Conservation (phyloP, 2,888 invertebrate species). For the Glyphotaelius pellucidus region DNA sequence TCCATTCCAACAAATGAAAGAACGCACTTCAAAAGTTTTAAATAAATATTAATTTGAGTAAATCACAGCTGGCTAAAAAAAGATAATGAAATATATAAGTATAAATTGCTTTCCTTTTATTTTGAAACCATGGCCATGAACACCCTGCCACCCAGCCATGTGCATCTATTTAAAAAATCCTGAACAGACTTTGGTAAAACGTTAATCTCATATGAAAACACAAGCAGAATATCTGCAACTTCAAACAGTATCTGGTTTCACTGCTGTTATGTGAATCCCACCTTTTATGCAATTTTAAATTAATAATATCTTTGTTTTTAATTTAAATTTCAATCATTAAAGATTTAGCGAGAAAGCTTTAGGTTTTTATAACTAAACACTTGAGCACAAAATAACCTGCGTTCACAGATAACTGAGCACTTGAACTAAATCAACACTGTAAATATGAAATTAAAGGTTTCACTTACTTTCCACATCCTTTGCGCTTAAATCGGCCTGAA, state of each 20-base stretch:
- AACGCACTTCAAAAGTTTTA: too few species aligned
- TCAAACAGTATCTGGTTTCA: not conserved
- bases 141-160: not conserved
- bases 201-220: not conserved
- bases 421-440: slow-evolving; percentile 23
- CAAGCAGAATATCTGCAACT: not conserved
- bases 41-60: too few species aligned
- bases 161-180: not conserved
- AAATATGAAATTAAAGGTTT: slow-evolving; percentile 18
- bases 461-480: slow-evolving; percentile 94
- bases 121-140: not conserved
- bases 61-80: not conserved
- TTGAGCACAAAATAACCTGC: not conserved
- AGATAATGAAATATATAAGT: not conserved
- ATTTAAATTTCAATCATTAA: not conserved
- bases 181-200: not conserved
- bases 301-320: not conserved
- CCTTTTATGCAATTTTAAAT: not conserved
- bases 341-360: not conserved
- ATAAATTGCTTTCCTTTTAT: not conserved
- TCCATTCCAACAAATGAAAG: not conserved
- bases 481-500: slow-evolving; percentile 91
- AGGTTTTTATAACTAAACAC: not conserved
- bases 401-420: slow-evolving; percentile 3
- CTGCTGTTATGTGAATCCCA: not conserved